A percentile compares a stretch with the other conserved stretches of the same genome.
Conservation (phyloP, 2,113 vertebrate genomes). For the Macaca nemestrina region DNA sequence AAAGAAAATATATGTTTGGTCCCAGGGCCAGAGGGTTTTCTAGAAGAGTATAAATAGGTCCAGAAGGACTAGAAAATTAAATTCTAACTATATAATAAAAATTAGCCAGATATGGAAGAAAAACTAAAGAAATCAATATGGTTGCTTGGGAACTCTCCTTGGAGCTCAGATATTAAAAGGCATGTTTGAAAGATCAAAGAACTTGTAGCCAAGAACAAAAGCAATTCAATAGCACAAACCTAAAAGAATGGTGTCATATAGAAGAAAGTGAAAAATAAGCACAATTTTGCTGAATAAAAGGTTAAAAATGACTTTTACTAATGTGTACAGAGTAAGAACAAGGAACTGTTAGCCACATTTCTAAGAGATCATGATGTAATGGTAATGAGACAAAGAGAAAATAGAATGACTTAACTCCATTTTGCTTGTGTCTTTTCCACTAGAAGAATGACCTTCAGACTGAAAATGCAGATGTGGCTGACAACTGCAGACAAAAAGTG, state of each 20-base stretch:
- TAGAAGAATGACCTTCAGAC: neutral
- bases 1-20: neutral
- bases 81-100: slow-evolving; percentile 51
- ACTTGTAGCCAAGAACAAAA: slow-evolving; percentile 40
- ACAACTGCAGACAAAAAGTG: neutral
- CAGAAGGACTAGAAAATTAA: slow-evolving; percentile 45
- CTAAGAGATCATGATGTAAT: neutral
- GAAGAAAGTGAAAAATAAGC: neutral
- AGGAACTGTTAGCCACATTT: neutral
- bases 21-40: neutral
- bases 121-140: slow-evolving; percentile 47
- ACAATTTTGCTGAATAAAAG: neutral
- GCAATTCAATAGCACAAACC: neutral
- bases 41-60: neutral
- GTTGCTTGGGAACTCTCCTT: slow-evolving; percentile 4
- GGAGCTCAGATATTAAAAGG: slow-evolving; percentile 39
- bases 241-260: neutral
- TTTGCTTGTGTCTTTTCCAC: neutral
- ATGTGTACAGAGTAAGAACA: neutral
- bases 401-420: neutral
- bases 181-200: slow-evolving; percentile 48
- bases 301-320: neutral
- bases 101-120: neutral
- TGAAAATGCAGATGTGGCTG: neutral
- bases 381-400: slow-evolving; percentile 32